Evolutionary conservation across 2,888 invertebrate genomes (phyloP).

Genomic region (Bellardia bayeri): DNA sequence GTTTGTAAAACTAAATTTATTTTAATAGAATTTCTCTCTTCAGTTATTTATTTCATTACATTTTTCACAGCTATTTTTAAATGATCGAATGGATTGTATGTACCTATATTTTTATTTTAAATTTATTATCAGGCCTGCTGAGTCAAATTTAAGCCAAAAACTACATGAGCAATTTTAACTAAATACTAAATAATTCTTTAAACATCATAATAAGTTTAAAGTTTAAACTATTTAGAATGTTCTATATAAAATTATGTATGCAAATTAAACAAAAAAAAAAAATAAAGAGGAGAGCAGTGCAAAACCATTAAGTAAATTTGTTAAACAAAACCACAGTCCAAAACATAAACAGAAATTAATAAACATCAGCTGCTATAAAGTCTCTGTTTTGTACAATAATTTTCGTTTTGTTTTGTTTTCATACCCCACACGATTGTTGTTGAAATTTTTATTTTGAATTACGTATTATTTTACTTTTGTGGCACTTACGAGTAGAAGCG

Average conservation of each 20-base stretch:
- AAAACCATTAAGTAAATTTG: slow-evolving; percentile 47
- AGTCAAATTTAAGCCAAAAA: too few relatives aligned
- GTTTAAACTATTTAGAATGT: background rate
- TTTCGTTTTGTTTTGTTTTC: background rate
- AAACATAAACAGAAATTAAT: background rate
- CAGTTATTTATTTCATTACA: too few relatives aligned
- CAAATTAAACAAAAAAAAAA: slow-evolving; percentile 3
- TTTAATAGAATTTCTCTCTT: too few relatives aligned
- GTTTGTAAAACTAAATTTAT: too few relatives aligned
- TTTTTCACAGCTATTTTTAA: too few relatives aligned
- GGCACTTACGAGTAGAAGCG: too few relatives aligned
- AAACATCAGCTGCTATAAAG: background rate
- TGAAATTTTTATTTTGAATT: background rate
- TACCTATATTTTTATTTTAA: too few relatives aligned
- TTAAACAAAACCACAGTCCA: slow-evolving; percentile 25
- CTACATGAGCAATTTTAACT: background rate
- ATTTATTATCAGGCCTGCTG: too few relatives aligned
- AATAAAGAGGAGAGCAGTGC: background rate
- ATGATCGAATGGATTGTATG: too few relatives aligned
- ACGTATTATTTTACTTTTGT: background rate
- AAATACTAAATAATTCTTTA: background rate
- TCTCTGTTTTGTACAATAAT: background rate
- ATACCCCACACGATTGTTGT: background rate
- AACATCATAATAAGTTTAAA: background rate
- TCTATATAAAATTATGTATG: background rate